A percentile compares a stretch with the other conserved stretches of the same genome.
Conservation (phyloP, 2,113 vertebrate genomes). For the Anguilla rostrata region DNA sequence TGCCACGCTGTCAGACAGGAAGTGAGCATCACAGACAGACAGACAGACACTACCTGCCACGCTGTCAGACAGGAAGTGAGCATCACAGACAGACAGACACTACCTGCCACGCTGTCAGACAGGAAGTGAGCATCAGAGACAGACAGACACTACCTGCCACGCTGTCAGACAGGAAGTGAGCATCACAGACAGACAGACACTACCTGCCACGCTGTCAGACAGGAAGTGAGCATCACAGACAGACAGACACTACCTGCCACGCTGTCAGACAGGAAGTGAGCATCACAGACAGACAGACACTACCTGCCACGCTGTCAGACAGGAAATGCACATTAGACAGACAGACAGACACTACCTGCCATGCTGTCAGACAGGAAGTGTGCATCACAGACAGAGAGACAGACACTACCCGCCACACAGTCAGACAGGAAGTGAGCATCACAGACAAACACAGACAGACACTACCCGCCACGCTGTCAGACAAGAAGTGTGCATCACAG, state of each 20-base stretch:
- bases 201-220: conserved; percentile 91
- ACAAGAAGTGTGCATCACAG: conserved; percentile 90
- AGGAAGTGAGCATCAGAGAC: conserved; percentile 88
- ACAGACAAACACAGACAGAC: not conserved
- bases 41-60: conserved; percentile 75
- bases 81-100: not conserved
- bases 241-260: conserved; percentile 75
- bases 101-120: conserved; percentile 91
- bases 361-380: conserved; percentile 89
- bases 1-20: conserved; percentile 93
- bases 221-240: conserved; percentile 69
- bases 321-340: conserved; percentile 85
- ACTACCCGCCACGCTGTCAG: conserved; percentile 88
- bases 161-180: conserved; percentile 87
- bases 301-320: conserved; percentile 91
- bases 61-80: conserved; percentile 87
- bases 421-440: conserved; percentile 86
- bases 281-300: not conserved
- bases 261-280: conserved; percentile 87
- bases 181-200: not conserved
- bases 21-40: conserved; percentile 56
- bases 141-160: conserved; percentile 75
- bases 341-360: conserved; percentile 72
- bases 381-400: conserved; percentile 74
- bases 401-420: conserved; percentile 82